Conservation (phyloP, 2,113 vertebrate species). For the Elanus axillaris region DNA sequence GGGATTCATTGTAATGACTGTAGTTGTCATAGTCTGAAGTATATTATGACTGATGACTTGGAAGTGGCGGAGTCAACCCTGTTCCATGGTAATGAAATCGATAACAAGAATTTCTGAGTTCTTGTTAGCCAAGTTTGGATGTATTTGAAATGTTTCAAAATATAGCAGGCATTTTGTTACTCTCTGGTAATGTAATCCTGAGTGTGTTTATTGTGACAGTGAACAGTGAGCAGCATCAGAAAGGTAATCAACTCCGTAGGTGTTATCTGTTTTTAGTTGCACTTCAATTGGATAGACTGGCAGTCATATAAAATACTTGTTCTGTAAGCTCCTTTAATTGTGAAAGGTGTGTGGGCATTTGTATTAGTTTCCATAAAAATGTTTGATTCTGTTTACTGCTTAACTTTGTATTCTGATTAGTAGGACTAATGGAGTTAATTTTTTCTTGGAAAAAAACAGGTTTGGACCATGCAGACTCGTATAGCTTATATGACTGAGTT, state of each 20-base stretch:
- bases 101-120: not conserved
- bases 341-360: not conserved
- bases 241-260: fast-evolving
- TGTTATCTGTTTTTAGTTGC: not conserved
- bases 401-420: not conserved
- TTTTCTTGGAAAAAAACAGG: not conserved
- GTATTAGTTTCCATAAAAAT: not conserved
- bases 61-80: not conserved
- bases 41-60: not conserved
- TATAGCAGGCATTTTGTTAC: not conserved
- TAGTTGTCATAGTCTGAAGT: fast-evolving
- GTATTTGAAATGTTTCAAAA: not conserved
- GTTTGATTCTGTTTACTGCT: not conserved
- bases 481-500: not conserved
- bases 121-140: not conserved
- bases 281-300: not conserved
- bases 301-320: not conserved
- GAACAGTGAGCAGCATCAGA: not conserved
- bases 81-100: not conserved
- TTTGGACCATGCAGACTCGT: not conserved
- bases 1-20: not conserved
- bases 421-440: not conserved
- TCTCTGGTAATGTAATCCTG: not conserved
- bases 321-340: not conserved
- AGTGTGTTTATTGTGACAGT: not conserved